These are phyloP conservation scores for Babyrousa celebensis DNA, from an alignment of 2,797 vertebrate species.

Conservation along the genomic window DNA sequence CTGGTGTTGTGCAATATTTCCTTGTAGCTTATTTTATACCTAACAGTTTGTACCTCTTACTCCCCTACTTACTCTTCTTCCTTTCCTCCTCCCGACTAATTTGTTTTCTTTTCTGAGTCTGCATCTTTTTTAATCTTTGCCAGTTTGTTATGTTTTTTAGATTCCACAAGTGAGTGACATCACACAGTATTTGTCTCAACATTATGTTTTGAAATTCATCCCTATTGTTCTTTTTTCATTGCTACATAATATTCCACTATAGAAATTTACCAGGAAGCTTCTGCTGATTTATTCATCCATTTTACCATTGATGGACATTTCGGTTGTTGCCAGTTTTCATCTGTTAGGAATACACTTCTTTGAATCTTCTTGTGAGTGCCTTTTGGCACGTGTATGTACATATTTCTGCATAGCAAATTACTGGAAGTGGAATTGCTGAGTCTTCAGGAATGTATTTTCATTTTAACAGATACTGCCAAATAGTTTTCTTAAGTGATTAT, in stretches of 20 bases:
- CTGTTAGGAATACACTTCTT: not conserved
- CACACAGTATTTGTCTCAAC: not conserved
- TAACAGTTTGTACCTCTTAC: not conserved
- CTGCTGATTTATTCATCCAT: not conserved
- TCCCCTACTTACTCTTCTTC: not conserved
- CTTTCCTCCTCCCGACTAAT: not conserved
- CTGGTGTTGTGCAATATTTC: not conserved
- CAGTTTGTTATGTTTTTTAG: not conserved
- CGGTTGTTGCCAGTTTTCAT: not conserved
- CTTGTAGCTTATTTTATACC: not conserved
- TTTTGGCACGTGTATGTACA: not conserved
- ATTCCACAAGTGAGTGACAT: not conserved
- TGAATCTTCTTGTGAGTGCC: not conserved
- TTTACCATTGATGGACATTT: not conserved
- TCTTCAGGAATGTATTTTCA: not conserved
- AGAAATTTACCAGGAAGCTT: not conserved
- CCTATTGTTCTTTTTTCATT: not conserved
- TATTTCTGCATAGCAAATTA: not conserved
- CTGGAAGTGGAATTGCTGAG: not conserved
- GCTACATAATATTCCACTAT: not conserved
- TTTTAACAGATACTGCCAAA: not conserved
- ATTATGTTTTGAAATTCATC: not conserved
- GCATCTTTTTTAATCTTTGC: not conserved
- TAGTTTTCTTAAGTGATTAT: not conserved
- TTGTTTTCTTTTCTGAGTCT: not conserved